Percentiles rank a stretch among this genome's conserved stretches.
Conservation (phyloP, 2,113 vertebrate species). For the Empidonax alnorum region DNA sequence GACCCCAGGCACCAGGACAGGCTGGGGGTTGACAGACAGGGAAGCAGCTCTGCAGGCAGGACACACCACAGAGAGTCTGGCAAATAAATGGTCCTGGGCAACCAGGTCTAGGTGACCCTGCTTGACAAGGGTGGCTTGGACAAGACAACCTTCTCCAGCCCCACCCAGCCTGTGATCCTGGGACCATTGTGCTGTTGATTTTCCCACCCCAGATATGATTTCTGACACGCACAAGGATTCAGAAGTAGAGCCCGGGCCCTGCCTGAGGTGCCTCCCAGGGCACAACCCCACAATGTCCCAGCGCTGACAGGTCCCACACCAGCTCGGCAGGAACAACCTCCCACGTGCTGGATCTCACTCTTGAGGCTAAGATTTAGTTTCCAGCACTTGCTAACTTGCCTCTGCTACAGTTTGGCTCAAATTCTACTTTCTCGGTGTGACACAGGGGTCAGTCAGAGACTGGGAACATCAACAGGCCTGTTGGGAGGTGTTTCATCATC, state of each 20-base stretch:
- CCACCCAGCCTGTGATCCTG: background rate
- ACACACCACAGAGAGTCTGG: background rate
- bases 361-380: rapidly evolving
- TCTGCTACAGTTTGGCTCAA: background rate
- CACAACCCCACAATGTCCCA: background rate
- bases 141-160: background rate
- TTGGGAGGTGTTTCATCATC: background rate
- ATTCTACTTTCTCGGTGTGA: background rate
- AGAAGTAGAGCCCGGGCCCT: background rate
- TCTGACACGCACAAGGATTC: background rate
- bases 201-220: background rate
- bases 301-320: background rate
- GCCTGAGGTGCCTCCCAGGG: background rate
- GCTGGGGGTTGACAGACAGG: background rate
- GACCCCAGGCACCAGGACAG: background rate
- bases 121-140: background rate
- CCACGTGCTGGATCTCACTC: rapidly evolving
- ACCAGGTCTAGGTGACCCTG: background rate
- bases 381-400: background rate
- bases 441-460: background rate
- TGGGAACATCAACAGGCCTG: background rate
- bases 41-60: background rate
- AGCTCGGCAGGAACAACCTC: background rate
- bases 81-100: background rate
- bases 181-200: background rate